Evolutionary conservation across 2,797 vertebrate species (phyloP).

Genomic region (Pangasius sanitwongsei): DNA sequence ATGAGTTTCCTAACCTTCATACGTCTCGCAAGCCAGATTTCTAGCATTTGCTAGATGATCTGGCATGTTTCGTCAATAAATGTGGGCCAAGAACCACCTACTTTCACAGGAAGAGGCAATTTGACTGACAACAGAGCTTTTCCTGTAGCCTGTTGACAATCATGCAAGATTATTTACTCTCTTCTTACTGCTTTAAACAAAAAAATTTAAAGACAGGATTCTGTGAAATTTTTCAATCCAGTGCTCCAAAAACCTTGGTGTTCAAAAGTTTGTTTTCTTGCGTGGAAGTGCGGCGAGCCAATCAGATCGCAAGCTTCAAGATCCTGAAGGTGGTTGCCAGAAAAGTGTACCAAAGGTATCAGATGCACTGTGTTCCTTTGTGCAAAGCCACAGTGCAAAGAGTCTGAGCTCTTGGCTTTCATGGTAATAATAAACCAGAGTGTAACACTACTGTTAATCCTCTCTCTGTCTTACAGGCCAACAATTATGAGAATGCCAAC

Average conservation of each 20-base stretch:
- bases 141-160: conserved; percentile 2
- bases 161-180: neutral
- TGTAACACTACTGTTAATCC: neutral
- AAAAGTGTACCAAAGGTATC: neutral
- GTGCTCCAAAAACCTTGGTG: neutral
- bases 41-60: neutral
- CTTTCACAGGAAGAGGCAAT: neutral
- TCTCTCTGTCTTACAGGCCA: neutral
- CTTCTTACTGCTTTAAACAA: neutral
- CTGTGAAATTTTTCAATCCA: neutral
- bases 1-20: conserved; percentile 2
- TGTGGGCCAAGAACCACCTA: conserved; percentile 9
- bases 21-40: neutral
- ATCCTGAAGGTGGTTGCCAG: neutral
- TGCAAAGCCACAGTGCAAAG: neutral
- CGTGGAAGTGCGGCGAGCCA: neutral
- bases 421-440: neutral
- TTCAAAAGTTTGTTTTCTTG: neutral
- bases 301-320: neutral
- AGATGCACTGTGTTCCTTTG: neutral
- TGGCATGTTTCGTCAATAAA: neutral
- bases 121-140: conserved; percentile 20
- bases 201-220: neutral
- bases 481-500: neutral
- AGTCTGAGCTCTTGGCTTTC: neutral